Percentiles rank a stretch among this genome's conserved stretches.
Evolutionary conservation across 2,888 invertebrate genomes (phyloP).

Genomic region (Limnephilus auricula): DNA sequence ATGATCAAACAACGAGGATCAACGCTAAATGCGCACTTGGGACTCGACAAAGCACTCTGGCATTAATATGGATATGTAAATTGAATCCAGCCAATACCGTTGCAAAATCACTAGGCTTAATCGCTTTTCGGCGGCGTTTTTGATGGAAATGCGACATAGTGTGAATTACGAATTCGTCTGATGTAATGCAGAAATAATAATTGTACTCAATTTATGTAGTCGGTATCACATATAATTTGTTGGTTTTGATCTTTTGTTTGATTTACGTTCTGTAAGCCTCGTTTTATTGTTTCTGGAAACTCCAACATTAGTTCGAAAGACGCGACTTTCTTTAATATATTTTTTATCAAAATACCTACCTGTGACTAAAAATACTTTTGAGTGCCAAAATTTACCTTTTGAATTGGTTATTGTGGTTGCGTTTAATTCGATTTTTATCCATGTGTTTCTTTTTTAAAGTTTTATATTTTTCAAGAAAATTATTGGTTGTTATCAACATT

Average conservation of each 20-base stretch:
- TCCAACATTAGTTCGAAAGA: no score
- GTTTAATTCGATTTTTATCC: no score
- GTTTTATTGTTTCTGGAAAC: not conserved
- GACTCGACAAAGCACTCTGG: constrained; percentile 10
- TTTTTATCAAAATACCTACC: no score
- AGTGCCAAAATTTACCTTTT: no score
- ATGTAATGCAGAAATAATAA: not conserved
- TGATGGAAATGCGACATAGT: not conserved
- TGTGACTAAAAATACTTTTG: no score
- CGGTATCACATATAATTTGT: not conserved
- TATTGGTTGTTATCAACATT: no score
- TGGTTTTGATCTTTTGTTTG: not conserved
- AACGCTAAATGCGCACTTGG: constrained; percentile 39
- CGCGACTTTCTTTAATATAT: no score
- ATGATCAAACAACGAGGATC: constrained; percentile 36
- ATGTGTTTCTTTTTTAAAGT: no score
- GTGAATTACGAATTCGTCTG: not conserved
- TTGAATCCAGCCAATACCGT: constrained; percentile 32
- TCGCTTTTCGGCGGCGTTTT: constrained; percentile 11
- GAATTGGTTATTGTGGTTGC: no score
- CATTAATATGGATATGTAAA: constrained; percentile 45
- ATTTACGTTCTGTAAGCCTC: not conserved
- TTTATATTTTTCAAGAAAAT: no score
- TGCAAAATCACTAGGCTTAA: constrained; percentile 37
- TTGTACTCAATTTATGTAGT: not conserved